These are phyloP conservation scores for Cantharis nigra DNA, from an alignment of 2,888 invertebrate species.

Conservation along the genomic window DNA sequence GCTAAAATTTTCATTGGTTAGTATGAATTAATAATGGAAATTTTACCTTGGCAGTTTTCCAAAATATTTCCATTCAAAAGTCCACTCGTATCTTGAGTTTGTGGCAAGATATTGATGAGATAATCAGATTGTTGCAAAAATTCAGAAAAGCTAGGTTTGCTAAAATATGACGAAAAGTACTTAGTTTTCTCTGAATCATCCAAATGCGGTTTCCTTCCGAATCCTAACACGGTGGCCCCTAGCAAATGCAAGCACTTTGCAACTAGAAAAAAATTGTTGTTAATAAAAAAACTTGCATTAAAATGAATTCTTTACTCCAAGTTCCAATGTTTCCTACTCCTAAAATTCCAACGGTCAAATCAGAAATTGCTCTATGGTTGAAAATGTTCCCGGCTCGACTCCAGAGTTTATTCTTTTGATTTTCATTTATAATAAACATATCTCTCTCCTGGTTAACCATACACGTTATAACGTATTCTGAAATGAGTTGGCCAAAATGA, in stretches of 20 bases:
- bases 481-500: conserved; percentile 57
- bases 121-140: conserved; percentile 60
- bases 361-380: conserved; percentile 52
- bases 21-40: too few relatives aligned
- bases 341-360: conserved; percentile 59
- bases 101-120: conserved; percentile 60
- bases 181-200: conserved; percentile 14
- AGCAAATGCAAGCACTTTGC: conserved; percentile 55
- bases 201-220: conserved; percentile 27
- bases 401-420: conserved; percentile 52
- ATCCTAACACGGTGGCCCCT: conserved; percentile 52
- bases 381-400: conserved; percentile 46
- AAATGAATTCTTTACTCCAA: conserved; percentile 47
- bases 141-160: conserved; percentile 44
- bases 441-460: conserved; percentile 58
- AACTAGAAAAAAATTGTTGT: conserved; percentile 47
- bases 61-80: conserved; percentile 58
- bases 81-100: conserved; percentile 56
- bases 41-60: conserved; percentile 53
- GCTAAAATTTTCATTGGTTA: conserved; percentile 27
- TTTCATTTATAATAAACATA: conserved; percentile 48
- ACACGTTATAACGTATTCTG: conserved; percentile 58
- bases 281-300: neutral
- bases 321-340: conserved; percentile 61
- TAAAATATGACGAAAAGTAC: conserved; percentile 43